These are phyloP conservation scores for Petroica traversi DNA, from an alignment of 2,113 vertebrate genomes.

Conservation along the genomic window DNA sequence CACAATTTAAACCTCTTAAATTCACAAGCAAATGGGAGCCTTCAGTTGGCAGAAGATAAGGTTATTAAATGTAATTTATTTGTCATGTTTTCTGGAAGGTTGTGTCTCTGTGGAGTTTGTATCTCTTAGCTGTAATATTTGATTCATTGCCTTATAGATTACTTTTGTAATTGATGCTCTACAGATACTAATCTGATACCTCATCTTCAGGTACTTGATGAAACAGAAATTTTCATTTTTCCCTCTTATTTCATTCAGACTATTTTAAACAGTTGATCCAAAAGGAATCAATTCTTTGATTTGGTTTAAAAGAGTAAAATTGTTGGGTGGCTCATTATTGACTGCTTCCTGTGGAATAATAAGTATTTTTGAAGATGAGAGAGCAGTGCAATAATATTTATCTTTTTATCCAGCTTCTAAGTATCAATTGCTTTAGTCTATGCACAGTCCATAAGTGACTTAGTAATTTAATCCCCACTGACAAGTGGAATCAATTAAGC, in stretches of 20 bases:
- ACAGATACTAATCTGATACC: background rate
- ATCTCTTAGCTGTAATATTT: background rate
- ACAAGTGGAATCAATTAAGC: background rate
- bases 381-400: background rate
- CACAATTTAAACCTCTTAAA: too few relatives aligned
- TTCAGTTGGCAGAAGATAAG: background rate
- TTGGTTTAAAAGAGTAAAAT: background rate
- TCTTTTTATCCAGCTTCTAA: background rate
- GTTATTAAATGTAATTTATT: background rate
- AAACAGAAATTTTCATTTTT: background rate
- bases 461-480: background rate
- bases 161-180: background rate
- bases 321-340: background rate
- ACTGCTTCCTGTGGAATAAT: conserved; percentile 17
- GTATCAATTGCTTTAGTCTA: background rate
- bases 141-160: background rate
- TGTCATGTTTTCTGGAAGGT: background rate
- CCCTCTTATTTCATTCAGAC: background rate
- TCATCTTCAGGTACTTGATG: background rate
- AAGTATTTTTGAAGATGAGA: conserved; percentile 23
- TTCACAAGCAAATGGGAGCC: too few relatives aligned
- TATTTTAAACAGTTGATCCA: background rate
- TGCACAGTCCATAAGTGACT: background rate
- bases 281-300: background rate
- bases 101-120: background rate